Base-by-base conservation (phyloP, 2,113 vertebrate species). In the Tachysurus fulvidraco region DNA sequence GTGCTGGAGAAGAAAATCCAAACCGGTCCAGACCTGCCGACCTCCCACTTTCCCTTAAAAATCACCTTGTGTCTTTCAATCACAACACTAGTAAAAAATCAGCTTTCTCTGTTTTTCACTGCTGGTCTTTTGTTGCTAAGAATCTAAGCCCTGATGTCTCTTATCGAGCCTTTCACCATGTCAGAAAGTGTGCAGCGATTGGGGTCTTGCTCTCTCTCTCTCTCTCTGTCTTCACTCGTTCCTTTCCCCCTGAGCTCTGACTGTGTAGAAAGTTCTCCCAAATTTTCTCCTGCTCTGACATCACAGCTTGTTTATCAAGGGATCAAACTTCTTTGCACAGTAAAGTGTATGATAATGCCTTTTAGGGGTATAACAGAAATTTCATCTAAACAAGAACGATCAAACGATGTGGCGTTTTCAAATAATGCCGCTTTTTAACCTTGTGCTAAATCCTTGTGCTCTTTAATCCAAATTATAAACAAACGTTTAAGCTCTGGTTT, bases 181-280 rank as follows among this genome's bases (percentile, higher is more conserved):
- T 69, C 25, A n/a, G 54, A 84, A 36, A 55, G 62, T 69, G 52
- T 67, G 74, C 46, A 65, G 28, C 30, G 50, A 16, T 65, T 50
- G 25, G 17, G n/a, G 84, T 64, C 74, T 46, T 50, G 23, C 25
- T 71, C 76, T 86, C 65, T 60, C 62, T 28, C 81, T 73, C 84
- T 81, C 77, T 77, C 64, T 67, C 64, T 85, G 77, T 52, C 83
- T 67, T 36, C 46, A 65, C 60, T 36, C 59, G 65, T 44, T 78
- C 54, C 46, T 52, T 46, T 59, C 64, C 78, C 79, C 71, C 86
- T 67, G 64, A 80, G 79, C 57, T 73, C 52, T 30, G 55, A 57
- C 50, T 17, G 71, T 57, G 84, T 85, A 88, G 88, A 85, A 88
- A 83, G 82, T 83, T 85, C 36, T 89, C 82, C 85, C 73, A 87